Base-by-base conservation (phyloP, 2,888 invertebrate species). In the Steinernema carpocapsae region DNA sequence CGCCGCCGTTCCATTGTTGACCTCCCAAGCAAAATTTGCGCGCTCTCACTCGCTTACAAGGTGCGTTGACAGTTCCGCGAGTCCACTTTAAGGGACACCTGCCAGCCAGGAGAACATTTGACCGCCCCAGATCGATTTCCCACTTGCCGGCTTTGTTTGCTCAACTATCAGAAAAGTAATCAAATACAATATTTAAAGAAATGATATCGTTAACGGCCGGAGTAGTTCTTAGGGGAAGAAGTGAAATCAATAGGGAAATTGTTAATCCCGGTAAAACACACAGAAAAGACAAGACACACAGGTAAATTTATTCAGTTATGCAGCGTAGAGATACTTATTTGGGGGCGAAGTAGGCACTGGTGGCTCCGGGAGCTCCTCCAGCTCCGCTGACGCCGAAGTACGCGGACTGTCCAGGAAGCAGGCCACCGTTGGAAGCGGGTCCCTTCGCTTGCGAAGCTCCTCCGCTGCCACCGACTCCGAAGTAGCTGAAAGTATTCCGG, bases 321-420 rank as follows among this genome's bases (percentile, higher is more conserved):
- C 43, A 43, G 43, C 14, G 14, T 7, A 22, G 12, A 12, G 37
- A 72, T 19, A 10, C n/a, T 77, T 81, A 81, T 74, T 81, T 81
- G 32, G 81, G 80, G 22, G 80, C 78, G 72, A 82, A 82, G 76
- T 82, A 82, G n/a, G 82, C 82, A 19, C 29, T 29, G 7, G 32
- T 17, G 14, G 64, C 64, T 32, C 64, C 64, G 29, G 64, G 64
- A 32, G 29, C 26, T 19, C 56, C 56, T 3, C 56, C 56, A 37
- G 6, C 32, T 17, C 37, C 32, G n/a, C 29, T 29, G 19, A 64
- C 64, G 1, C 64, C 64, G 32, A 64, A 64, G 37, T 64, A 64
- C 1, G 64, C 32, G 14, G 64, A 64, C 32, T 64, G 64, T n/a
- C 64, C 64, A 29, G 64, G 64, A 32, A 64, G 24, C 4, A 37